Evolutionary conservation across 2,888 invertebrate genomes (phyloP).

Genomic region (Tetranychus piercei): DNA sequence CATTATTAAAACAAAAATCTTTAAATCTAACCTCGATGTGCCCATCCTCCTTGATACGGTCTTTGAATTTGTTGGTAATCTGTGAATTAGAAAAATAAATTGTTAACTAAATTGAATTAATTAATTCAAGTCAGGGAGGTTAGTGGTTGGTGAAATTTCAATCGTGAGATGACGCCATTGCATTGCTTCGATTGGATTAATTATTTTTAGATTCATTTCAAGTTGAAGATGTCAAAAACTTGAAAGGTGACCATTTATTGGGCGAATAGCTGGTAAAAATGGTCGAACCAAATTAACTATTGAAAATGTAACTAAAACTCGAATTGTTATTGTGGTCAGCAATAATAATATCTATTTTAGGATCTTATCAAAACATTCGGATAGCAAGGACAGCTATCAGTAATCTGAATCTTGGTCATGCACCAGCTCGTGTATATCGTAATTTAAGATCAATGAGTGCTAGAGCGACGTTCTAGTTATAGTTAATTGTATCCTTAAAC

Average conservation of each 20-base stretch:
- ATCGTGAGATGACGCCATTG: too few relatives aligned
- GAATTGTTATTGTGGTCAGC: slow-evolving; percentile 87
- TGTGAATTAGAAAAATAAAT: too few relatives aligned
- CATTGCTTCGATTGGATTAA: too few relatives aligned
- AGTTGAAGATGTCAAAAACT: slow-evolving; percentile 77
- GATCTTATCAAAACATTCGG: slow-evolving; percentile 90
- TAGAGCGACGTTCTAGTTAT: too few relatives aligned
- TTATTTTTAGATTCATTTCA: too few relatives aligned
- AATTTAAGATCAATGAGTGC: background rate
- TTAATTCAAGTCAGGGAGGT: too few relatives aligned
- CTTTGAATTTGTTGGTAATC: too few relatives aligned
- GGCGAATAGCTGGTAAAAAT: slow-evolving; percentile 90
- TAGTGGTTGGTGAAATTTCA: too few relatives aligned
- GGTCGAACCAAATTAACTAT: slow-evolving; percentile 94
- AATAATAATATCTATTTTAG: slow-evolving; percentile 92
- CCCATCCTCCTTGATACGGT: too few relatives aligned
- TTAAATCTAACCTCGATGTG: too few relatives aligned
- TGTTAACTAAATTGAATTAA: too few relatives aligned
- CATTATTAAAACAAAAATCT: background rate
- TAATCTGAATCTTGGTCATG: slow-evolving; percentile 64
- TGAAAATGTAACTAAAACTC: slow-evolving; percentile 93
- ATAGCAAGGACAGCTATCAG: slow-evolving; percentile 83
- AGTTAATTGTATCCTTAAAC: too few relatives aligned
- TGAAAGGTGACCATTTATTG: slow-evolving; percentile 86
- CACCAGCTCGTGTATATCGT: slow-evolving; percentile 2